Conservation (phyloP, 2,888 invertebrate species). For the Drosophila ezoana region DNA sequence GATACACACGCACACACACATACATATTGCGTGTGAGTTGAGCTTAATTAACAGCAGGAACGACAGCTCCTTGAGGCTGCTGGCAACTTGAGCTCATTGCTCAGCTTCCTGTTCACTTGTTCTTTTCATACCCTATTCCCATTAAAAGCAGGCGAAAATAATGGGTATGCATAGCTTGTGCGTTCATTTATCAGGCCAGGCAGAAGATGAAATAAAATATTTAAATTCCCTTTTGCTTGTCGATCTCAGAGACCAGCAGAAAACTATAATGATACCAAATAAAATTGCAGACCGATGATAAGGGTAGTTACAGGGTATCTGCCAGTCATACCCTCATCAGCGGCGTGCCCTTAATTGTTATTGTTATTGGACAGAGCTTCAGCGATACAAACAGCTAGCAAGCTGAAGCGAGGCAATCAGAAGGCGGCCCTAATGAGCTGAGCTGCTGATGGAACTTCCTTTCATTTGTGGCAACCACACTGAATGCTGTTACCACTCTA, state of each 20-base stretch:
- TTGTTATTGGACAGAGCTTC: neutral
- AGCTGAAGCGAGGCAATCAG: constrained; percentile 31
- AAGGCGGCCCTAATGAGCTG: constrained; percentile 65
- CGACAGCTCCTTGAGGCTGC: constrained; percentile 42
- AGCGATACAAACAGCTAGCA: constrained; percentile 2
- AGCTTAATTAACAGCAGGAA: constrained; percentile 71
- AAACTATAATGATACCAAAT: too few relatives aligned
- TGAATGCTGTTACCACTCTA: neutral
- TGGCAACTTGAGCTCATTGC: constrained; percentile 34
- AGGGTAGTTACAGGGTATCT: neutral
- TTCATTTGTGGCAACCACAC: constrained; percentile 63
- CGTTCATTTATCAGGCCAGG: too few relatives aligned
- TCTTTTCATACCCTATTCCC: constrained; percentile 8
- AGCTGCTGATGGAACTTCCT: constrained; percentile 69
- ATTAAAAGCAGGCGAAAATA: too few relatives aligned
- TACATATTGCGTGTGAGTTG: constrained; percentile 45
- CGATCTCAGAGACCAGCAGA: too few relatives aligned
- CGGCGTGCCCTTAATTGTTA: neutral
- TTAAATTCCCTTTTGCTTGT: too few relatives aligned
- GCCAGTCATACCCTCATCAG: neutral
- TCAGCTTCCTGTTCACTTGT: constrained; percentile 31
- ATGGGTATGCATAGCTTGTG: too few relatives aligned
- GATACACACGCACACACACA: constrained; percentile 17
- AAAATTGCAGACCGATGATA: neutral
- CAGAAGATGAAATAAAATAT: too few relatives aligned